Evolutionary conservation across 2,797 vertebrate genomes (phyloP).

Genomic region (Crax fasciolata): DNA sequence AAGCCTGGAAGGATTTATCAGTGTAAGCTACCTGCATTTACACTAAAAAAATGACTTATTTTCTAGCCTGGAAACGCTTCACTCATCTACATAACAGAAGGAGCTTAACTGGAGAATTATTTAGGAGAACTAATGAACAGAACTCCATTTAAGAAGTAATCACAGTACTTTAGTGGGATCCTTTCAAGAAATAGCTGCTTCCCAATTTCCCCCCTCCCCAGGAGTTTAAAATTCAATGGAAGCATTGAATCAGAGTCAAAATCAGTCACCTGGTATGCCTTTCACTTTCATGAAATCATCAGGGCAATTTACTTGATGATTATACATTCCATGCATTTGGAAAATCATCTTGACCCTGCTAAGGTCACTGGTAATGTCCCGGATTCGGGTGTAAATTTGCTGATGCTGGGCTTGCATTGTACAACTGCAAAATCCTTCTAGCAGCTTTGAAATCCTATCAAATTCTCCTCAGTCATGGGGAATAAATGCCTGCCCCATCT

Average conservation of each 20-base stretch:
- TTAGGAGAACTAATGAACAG: neutral
- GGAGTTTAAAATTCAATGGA: neutral
- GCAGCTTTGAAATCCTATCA: neutral
- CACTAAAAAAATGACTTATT: neutral
- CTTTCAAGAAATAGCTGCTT: neutral
- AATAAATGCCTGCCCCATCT: neutral
- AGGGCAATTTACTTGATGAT: fast-evolving
- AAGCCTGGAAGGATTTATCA: neutral
- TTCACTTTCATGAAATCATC: neutral
- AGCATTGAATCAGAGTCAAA: neutral
- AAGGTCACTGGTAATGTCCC: neutral
- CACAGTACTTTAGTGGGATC: neutral
- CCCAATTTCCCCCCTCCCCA: neutral
- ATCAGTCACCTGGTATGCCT: neutral
- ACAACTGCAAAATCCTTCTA: neutral
- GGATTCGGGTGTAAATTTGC: neutral
- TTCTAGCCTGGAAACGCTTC: neutral
- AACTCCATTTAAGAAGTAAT: neutral
- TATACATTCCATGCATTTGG: neutral
- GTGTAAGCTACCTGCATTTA: neutral
- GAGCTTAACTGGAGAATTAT: neutral
- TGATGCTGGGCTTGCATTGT: neutral
- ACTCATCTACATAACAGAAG: neutral
- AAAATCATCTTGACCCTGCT: neutral
- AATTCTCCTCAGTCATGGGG: neutral